Percentiles rank a stretch among this genome's conserved stretches.
Evolutionary conservation across 1,140 invertebrate genomes (phyloP).

Genomic region (Ooceraea biroi): DNA sequence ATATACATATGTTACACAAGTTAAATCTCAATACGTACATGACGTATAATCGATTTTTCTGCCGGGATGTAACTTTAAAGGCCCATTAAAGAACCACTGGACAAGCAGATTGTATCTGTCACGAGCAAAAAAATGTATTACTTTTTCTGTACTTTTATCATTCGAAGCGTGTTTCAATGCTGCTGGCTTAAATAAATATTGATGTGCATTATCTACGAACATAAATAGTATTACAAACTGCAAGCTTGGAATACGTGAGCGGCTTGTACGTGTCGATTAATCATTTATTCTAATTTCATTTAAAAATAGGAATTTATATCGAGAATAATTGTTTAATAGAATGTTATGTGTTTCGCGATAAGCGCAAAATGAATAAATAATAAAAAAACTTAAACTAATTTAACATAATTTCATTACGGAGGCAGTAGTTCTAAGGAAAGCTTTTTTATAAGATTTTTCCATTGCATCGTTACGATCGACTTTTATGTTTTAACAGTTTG

Average conservation of each 20-base stretch:
- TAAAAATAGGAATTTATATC: neutral
- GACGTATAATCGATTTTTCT: slow-evolving; percentile 19
- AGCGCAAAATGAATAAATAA: neutral
- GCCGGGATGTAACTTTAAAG: neutral
- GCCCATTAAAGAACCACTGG: neutral
- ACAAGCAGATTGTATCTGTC: neutral
- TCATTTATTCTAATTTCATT: slow-evolving; percentile 26
- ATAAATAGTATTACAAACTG: neutral
- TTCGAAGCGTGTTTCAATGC: neutral
- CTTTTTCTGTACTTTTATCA: neutral
- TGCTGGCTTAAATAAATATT: slow-evolving; percentile 17
- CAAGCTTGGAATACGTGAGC: neutral
- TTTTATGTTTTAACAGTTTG: neutral
- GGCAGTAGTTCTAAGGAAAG: neutral
- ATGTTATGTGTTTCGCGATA: neutral
- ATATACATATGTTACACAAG: neutral
- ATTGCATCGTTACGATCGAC: neutral
- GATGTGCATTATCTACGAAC: neutral
- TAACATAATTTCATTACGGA: neutral
- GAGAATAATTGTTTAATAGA: slow-evolving; percentile 14
- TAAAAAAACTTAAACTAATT: neutral
- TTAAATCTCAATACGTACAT: neutral
- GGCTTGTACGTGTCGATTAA: neutral
- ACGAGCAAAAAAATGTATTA: neutral
- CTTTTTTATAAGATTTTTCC: slow-evolving; percentile 30